Percentiles rank a stretch among this genome's conserved stretches.
Evolutionary conservation across 2,888 invertebrate genomes (phyloP).

Genomic region (Tenthredo notha): DNA sequence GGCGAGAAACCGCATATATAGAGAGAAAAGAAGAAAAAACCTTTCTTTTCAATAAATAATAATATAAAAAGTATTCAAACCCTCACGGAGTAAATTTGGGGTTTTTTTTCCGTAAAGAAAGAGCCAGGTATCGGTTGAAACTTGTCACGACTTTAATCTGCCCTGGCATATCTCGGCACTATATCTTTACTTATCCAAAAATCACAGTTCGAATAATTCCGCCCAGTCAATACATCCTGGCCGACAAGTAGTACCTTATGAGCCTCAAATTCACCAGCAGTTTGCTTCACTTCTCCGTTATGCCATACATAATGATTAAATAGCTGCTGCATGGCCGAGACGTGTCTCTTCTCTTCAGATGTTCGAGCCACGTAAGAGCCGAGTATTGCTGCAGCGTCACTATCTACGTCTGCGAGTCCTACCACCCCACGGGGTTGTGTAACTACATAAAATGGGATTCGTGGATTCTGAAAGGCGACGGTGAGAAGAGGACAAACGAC

Average conservation of each 20-base stretch:
- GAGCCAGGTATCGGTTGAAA: background rate
- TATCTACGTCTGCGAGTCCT: conserved; percentile 81
- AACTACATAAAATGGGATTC: conserved; percentile 88
- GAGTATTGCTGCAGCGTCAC: conserved; percentile 89
- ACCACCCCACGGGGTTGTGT: conserved; percentile 81
- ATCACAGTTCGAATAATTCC: conserved; percentile 87
- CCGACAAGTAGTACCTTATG: conserved; percentile 84
- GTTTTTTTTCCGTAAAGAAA: too few species aligned
- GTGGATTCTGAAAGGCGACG: conserved; percentile 83
- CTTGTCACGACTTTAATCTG: conserved; percentile 82
- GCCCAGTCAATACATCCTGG: conserved; percentile 85
- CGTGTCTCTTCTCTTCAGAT: conserved; percentile 87
- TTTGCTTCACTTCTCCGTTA: conserved; percentile 83
- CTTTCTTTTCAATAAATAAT: conserved; percentile 37
- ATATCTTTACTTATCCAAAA: conserved; percentile 88
- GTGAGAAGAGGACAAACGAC: conserved; percentile 89
- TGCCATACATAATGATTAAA: conserved; percentile 91
- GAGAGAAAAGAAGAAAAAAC: background rate
- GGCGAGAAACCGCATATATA: background rate
- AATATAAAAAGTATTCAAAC: background rate
- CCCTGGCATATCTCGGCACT: conserved; percentile 87
- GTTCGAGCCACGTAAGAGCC: conserved; percentile 87
- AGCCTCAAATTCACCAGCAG: conserved; percentile 78
- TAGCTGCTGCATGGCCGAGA: conserved; percentile 89
- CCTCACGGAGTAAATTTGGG: too few species aligned